Conservation (phyloP, 2,113 vertebrate genomes). For the Macquaria australasica region DNA sequence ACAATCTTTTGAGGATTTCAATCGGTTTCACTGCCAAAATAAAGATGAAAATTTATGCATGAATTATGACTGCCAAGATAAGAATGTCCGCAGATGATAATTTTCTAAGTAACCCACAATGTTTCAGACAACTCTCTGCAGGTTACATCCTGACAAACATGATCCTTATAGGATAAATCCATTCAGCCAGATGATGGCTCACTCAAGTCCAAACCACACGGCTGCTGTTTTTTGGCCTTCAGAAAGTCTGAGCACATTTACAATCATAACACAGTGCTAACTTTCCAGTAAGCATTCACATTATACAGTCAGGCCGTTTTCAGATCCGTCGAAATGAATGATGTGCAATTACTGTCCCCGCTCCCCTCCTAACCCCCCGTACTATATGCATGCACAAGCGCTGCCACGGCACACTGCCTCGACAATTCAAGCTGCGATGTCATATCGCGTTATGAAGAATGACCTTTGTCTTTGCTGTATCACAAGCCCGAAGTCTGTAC, state of each 20-base stretch:
- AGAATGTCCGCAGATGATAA: constrained; percentile 10
- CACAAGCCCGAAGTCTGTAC: constrained; percentile 69
- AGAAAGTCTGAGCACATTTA: constrained; percentile 34
- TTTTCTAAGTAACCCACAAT: neutral
- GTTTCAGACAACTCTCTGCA: neutral
- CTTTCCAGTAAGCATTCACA: constrained; percentile 45
- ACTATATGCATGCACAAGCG: constrained; percentile 1
- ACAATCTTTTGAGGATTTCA: constrained; percentile 29
- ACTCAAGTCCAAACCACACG: neutral
- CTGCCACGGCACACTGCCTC: constrained; percentile 32
- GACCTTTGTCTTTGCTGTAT: constrained; percentile 80
- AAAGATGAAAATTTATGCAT: constrained; percentile 7
- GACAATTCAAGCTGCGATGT: constrained; percentile 53
- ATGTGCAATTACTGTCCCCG: constrained; percentile 72
- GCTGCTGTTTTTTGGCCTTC: neutral
- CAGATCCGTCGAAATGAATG: constrained; percentile 66
- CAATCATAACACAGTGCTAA: constrained; percentile 3
- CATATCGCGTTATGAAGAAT: constrained; percentile 78
- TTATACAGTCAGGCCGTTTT: constrained; percentile 50
- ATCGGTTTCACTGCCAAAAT: constrained; percentile 4
- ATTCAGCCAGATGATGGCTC: constrained; percentile 30
- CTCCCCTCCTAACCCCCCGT: neutral
- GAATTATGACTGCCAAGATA: constrained; percentile 10
- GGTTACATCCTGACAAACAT: neutral
- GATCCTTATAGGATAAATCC: constrained; percentile 16